A percentile compares a stretch with the other conserved stretches of the same genome.
Evolutionary conservation across 37 sponge, comb jelly and placozoan species (phyloP).

Genomic region (Dysidea cf. avara): DNA sequence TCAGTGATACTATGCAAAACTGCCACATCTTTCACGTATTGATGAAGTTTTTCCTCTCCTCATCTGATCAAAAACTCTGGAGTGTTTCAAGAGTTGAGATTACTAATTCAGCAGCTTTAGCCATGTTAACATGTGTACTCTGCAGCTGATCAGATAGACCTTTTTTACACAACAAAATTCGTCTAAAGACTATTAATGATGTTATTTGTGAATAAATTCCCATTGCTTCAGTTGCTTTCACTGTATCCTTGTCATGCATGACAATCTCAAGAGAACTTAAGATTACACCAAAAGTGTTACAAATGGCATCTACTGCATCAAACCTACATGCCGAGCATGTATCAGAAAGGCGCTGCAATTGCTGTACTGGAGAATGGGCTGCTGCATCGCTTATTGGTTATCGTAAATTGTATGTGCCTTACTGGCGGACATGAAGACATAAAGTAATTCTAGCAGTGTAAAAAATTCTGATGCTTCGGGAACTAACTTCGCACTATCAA

Average conservation of each 20-base stretch:
- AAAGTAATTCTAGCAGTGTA: no score
- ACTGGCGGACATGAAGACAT: slow-evolving; percentile 51
- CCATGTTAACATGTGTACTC: slow-evolving; percentile 24
- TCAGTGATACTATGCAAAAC: slow-evolving; percentile 11
- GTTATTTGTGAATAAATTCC: slow-evolving; percentile 53
- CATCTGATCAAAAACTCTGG: slow-evolving; percentile 24
- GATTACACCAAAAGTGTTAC: slow-evolving; percentile 48
- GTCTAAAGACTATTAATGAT: slow-evolving; percentile 33
- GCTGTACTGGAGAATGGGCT: slow-evolving; percentile 42
- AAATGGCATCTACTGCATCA: slow-evolving; percentile 49
- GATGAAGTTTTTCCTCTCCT: slow-evolving; percentile 37
- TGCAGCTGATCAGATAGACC: slow-evolving; percentile 56
- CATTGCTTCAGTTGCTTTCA: slow-evolving; percentile 55
- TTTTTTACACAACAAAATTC: slow-evolving; percentile 48
- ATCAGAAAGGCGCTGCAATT: slow-evolving; percentile 65
- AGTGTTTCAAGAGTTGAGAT: slow-evolving; percentile 16
- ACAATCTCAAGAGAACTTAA: slow-evolving; percentile 50
- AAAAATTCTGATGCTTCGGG: no score
- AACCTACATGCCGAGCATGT: slow-evolving; percentile 74
- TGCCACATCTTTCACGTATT: slow-evolving; percentile 30
- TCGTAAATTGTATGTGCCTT: slow-evolving; percentile 49
- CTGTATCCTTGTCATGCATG: slow-evolving; percentile 52
- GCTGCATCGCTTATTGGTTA: slow-evolving; percentile 41
- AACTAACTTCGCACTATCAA: slow-evolving; percentile 45
- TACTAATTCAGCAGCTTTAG: slow-evolving; percentile 40